phyloP scores from a whole-genome alignment of 2,113 vertebrate species.

The Scomber colias region DNA sequence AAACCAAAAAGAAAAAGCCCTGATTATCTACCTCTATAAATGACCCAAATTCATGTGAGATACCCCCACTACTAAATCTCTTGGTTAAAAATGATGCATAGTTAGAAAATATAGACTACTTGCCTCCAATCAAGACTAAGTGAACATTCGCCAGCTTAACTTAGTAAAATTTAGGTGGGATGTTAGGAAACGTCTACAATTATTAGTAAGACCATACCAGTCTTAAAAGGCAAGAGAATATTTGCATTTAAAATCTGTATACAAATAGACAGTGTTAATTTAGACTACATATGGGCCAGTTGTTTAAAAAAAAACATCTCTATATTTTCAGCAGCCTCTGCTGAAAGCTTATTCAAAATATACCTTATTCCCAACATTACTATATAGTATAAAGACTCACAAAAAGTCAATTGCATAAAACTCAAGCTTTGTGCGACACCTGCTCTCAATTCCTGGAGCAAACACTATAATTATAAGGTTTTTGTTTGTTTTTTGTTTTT shows the following conservation, averaged over 20 bases:
- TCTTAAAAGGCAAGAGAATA: slow-evolving; percentile 77
- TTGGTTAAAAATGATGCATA: slow-evolving; percentile 86
- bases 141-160: slow-evolving; percentile 71
- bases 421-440: slow-evolving; percentile 65
- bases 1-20: slow-evolving; percentile 53
- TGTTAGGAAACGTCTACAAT: slow-evolving; percentile 60
- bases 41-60: slow-evolving; percentile 76
- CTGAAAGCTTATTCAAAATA: slow-evolving; percentile 81
- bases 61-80: slow-evolving; percentile 80
- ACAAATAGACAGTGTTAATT: slow-evolving; percentile 76
- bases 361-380: slow-evolving; percentile 67
- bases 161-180: slow-evolving; percentile 61
- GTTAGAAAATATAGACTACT: slow-evolving; percentile 81
- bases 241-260: slow-evolving; percentile 74
- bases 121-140: slow-evolving; percentile 67
- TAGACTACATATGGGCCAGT: slow-evolving; percentile 70
- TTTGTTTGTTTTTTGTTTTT: background rate
- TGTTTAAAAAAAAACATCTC: slow-evolving; percentile 37
- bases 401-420: slow-evolving; percentile 77
- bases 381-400: slow-evolving; percentile 76
- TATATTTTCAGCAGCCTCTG: slow-evolving; percentile 67
- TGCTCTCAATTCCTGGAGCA: slow-evolving; percentile 49
- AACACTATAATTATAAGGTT: slow-evolving; percentile 38
- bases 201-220: slow-evolving; percentile 68
- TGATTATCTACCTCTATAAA: slow-evolving; percentile 79